Base-by-base conservation (phyloP, 2,113 vertebrate species). In the Aegotheles bennettii region DNA sequence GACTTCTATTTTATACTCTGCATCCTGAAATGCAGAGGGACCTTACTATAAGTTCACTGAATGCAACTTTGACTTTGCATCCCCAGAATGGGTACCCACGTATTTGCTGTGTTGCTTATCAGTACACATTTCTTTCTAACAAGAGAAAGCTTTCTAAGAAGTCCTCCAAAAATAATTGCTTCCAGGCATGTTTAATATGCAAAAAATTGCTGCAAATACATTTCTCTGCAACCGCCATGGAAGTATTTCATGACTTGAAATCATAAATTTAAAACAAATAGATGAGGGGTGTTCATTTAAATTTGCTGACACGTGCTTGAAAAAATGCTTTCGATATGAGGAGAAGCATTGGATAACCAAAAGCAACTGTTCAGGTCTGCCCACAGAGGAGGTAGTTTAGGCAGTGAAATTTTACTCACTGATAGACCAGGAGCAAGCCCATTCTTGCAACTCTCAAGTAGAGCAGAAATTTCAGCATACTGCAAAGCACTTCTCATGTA, bases 341-440 rank as follows among this genome's bases (percentile, higher is more conserved):
- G 61, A 78, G 87, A 91, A 90, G 84, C 48, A 70, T 50, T 3
- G 6, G 60, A 54, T 92, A 92, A 89, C 61, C 53, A 78, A 68
- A 90, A 88, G 60, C 93, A 91, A 79, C 76, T 91, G 80, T 64
- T 92, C 36, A 79, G 53, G 35, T 95, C 92, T 84, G 71, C 61
- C 73, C 60, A 89, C 14, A 31, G 89, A 90, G 42, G 45, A 93
- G 74, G 76, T 45, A 50, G 60, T 36, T 81, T 90, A 90, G 74
- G 85, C 71, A 89, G 65, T 89, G 89, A 93, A 90, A 95, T 50
- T 85, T 63, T 78, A 84, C 54, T 93, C 71, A 24, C 20, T 84
- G 76, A 63, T 79, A 84, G 69, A 86, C 40, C 12, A 92, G 63
- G 29, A 84, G 29, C 71, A 86, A 77, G 50, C 35, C 54, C 4